Percentiles rank a stretch among this genome's conserved stretches.
phyloP scores from a whole-genome alignment of 2,888 invertebrate species.

The Ennomos quercinarius region DNA sequence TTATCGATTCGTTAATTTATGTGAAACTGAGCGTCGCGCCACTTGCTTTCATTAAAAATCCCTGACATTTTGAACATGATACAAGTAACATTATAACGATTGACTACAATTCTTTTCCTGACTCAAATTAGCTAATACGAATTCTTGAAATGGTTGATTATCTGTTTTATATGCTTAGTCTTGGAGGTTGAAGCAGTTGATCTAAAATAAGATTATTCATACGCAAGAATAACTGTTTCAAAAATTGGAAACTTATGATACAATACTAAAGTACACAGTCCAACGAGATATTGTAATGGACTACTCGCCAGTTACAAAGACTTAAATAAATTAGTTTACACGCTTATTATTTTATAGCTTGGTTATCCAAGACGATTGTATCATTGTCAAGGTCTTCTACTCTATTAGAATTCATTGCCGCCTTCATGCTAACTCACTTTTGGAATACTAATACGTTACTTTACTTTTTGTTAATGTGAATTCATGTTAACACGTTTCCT shows the following conservation, averaged over 20 bases:
- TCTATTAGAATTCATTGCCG: slow-evolving; percentile 77
- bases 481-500: slow-evolving; percentile 52
- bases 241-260: too few relatives aligned
- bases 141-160: slow-evolving; percentile 5
- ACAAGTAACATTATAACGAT: slow-evolving; percentile 17
- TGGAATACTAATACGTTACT: slow-evolving; percentile 69
- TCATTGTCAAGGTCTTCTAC: slow-evolving; percentile 77
- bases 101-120: slow-evolving; percentile 18
- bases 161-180: slow-evolving; percentile 5
- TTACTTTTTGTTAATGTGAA: slow-evolving; percentile 59
- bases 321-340: slow-evolving; percentile 30
- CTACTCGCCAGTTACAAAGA: slow-evolving; percentile 16
- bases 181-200: neutral
- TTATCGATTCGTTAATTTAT: slow-evolving; percentile 12
- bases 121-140: slow-evolving; percentile 10
- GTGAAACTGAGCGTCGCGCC: neutral
- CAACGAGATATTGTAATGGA: slow-evolving; percentile 1
- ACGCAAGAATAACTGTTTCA: too few relatives aligned
- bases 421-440: slow-evolving; percentile 69
- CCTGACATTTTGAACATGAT: slow-evolving; percentile 29
- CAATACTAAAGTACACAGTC: neutral
- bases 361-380: slow-evolving; percentile 67
- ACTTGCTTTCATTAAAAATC: slow-evolving; percentile 17
- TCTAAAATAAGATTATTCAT: too few relatives aligned
- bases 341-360: slow-evolving; percentile 57